A percentile compares a stretch with the other conserved stretches of the same genome.
Evolutionary conservation across 2,888 invertebrate species (phyloP).

Genomic region (Hirtodrosophila histrioides): DNA sequence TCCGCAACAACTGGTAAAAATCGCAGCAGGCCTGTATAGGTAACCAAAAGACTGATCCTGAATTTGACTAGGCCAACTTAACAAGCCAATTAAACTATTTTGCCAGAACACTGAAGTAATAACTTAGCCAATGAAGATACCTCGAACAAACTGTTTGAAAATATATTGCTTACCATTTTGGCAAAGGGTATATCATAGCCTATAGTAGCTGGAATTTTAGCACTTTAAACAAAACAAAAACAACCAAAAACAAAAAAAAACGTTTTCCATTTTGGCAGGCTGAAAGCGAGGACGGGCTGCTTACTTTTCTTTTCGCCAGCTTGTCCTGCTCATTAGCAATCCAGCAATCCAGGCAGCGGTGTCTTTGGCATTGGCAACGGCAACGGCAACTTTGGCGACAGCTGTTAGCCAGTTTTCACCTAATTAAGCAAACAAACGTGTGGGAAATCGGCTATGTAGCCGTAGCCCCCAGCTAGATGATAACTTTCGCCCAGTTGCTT

Average conservation of each 20-base stretch:
- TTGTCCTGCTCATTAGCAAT: slow-evolving; percentile 77
- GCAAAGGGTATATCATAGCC: slow-evolving; percentile 29
- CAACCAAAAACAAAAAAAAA: slow-evolving; percentile 22
- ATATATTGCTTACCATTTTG: not conserved
- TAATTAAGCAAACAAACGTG: slow-evolving; percentile 78
- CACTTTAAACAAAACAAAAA: slow-evolving; percentile 51
- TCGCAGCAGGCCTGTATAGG: too few relatives aligned
- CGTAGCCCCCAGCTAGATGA: slow-evolving; percentile 25
- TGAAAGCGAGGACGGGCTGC: slow-evolving; percentile 65
- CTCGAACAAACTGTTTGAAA: slow-evolving; percentile 5
- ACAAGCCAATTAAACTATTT: too few relatives aligned
- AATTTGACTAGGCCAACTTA: too few relatives aligned
- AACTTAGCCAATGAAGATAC: too few relatives aligned
- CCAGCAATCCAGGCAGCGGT: slow-evolving; percentile 62
- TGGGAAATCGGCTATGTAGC: slow-evolving; percentile 62
- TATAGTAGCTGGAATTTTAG: slow-evolving; percentile 60
- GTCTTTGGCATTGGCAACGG: slow-evolving; percentile 42
- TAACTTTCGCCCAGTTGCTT: slow-evolving; percentile 64
- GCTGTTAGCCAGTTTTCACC: slow-evolving; percentile 76
- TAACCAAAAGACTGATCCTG: too few relatives aligned
- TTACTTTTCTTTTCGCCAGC: slow-evolving; percentile 79
- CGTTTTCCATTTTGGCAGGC: slow-evolving; percentile 61
- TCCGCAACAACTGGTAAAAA: too few relatives aligned
- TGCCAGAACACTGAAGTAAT: too few relatives aligned
- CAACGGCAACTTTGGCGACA: slow-evolving; percentile 42